phyloP scores from a whole-genome alignment of 2,888 invertebrate genomes.

The Meiosimyza decipiens region DNA sequence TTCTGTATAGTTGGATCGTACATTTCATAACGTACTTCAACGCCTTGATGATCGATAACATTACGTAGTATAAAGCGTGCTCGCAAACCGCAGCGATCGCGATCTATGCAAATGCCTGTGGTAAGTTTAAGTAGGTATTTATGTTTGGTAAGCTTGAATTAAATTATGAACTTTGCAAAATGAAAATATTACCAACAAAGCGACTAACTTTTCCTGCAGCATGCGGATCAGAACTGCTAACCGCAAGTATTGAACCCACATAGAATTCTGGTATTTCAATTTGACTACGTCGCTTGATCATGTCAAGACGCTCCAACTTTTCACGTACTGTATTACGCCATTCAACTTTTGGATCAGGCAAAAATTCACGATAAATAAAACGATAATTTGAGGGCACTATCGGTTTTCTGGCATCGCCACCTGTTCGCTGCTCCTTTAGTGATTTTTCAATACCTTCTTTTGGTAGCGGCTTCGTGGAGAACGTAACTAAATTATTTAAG shows the following conservation, averaged over 20 bases:
- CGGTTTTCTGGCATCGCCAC: constrained; percentile 49
- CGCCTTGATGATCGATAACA: constrained; percentile 88
- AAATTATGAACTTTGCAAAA: not conserved
- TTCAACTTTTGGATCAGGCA: constrained; percentile 84
- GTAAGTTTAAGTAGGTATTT: constrained; percentile 42
- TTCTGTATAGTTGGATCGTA: constrained; percentile 93
- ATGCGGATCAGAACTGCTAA: constrained; percentile 87
- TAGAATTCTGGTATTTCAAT: constrained; percentile 98
- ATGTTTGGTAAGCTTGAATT: not conserved
- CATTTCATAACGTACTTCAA: constrained; percentile 75
- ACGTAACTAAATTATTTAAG: constrained; percentile 40
- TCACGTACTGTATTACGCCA: constrained; percentile 86
- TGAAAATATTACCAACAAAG: constrained; percentile 67
- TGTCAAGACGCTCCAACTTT: constrained; percentile 90
- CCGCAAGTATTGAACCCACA: constrained; percentile 92
- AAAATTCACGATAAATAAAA: constrained; percentile 88
- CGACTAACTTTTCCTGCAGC: constrained; percentile 84
- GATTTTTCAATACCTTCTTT: constrained; percentile 35
- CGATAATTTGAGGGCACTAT: constrained; percentile 69
- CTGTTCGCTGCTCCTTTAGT: not conserved
- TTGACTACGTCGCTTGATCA: constrained; percentile 80
- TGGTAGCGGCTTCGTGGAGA: constrained; percentile 43
- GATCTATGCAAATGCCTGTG: constrained; percentile 86
- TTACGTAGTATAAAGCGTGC: constrained; percentile 91
- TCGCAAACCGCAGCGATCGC: constrained; percentile 83